Base-by-base conservation (phyloP, 2,113 vertebrate genomes). In the Meles meles region DNA sequence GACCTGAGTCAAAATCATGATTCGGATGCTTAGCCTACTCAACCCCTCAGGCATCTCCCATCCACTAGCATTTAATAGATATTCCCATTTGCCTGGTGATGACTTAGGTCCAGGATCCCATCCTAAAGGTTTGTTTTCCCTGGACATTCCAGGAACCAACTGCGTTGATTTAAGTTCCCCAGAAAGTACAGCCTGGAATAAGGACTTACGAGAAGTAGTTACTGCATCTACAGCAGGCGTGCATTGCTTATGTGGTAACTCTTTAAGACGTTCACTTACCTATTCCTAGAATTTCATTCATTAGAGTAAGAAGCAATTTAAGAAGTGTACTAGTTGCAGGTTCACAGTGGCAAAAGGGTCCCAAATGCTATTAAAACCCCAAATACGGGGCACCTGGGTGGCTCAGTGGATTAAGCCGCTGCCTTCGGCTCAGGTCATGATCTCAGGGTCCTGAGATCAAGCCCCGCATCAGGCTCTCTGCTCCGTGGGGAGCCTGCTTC, bases 301-400 rank as follows among this genome's bases (percentile, higher is more conserved):
- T 94, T 83, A 91, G 95, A 94, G 89, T 93, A 87, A 63, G 90
- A 97, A 98, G 47, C 94, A 95, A 92, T 82, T 74, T 96, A 95
- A 93, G 95, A 92, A 97, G 98, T 87, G 90, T 91, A 96, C 96
- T 90, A 93, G 72, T 88, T 96, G 89, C 96, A 93, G 98, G 97
- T 88, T 98, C 98, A 98, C 96, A 83, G 97, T 85, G 93, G 97
- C 97, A 97, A 93, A 93, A 47, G 96, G 88, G 94, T 84, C 96
- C 90, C 97, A 31, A n/a, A 71, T 95, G 94, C 96, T 82, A 96
- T 81, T 72, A 91, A 92, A 76, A 57, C 98, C 85, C 90, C n/a
- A n/a, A 97, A 59, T 37, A 72, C 37, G n/a, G n/a, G n/a, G n/a
- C n/a, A n/a, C n/a, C n/a, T n/a, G n/a, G n/a, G n/a, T n/a, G n/a